These are phyloP conservation scores for Diplodus puntazzo DNA, from an alignment of 2,797 vertebrate species.

Conservation along the genomic window DNA sequence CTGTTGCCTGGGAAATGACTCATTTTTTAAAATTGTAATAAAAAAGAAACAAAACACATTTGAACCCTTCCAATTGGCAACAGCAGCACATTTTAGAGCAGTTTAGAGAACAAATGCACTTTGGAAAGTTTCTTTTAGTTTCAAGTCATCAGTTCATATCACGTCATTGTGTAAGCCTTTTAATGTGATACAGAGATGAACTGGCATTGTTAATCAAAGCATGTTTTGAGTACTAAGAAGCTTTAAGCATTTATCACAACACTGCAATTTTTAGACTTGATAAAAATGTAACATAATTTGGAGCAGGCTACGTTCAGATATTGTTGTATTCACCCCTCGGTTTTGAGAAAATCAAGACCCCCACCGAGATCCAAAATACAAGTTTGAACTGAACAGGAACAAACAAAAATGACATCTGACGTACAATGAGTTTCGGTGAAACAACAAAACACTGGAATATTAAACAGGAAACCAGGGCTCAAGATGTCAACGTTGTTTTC, in stretches of 20 bases:
- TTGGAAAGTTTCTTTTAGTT: background rate
- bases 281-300: background rate
- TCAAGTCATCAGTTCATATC: background rate
- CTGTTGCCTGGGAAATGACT: background rate
- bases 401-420: background rate
- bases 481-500: too few relatives aligned
- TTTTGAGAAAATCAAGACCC: background rate
- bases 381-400: constrained; percentile 1
- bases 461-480: background rate
- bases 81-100: background rate
- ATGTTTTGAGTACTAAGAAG: background rate
- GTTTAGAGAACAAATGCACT: background rate
- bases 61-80: background rate
- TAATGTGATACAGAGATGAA: background rate
- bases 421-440: background rate
- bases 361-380: background rate
- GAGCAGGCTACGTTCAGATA: background rate
- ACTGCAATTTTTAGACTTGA: background rate
- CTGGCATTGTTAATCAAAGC: background rate
- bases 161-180: background rate
- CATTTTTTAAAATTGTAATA: background rate
- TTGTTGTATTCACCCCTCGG: background rate
- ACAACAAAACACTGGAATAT: background rate
- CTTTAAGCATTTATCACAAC: background rate
- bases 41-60: background rate